Conservation (phyloP, 2,797 vertebrate genomes). For the Poecilia gillii region DNA sequence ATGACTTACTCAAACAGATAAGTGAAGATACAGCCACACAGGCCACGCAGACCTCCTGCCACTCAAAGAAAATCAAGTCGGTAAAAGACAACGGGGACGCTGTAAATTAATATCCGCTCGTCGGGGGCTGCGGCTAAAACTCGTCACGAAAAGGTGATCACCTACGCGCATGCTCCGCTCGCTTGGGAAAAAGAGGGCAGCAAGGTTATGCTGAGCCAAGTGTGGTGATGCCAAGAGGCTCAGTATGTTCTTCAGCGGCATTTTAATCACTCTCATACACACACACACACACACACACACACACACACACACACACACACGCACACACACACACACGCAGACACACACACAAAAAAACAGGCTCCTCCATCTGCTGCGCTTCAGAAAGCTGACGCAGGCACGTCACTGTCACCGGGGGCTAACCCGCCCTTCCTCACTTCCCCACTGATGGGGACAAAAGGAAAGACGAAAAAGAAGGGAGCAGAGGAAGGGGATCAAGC, state of each 20-base stretch:
- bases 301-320: neutral
- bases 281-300: too few species aligned
- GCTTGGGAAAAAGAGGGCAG: constrained; percentile 68
- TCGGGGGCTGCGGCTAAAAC: constrained; percentile 15
- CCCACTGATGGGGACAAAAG: constrained; percentile 57
- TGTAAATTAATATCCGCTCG: constrained; percentile 52
- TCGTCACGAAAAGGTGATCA: constrained; percentile 15
- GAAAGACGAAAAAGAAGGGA: constrained; percentile 44
- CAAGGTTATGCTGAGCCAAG: constrained; percentile 66
- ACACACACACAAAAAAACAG: constrained; percentile 16
- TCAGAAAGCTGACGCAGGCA: constrained; percentile 65
- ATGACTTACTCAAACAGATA: constrained; percentile 65
- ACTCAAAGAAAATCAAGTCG: constrained; percentile 49
- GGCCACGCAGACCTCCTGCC: constrained; percentile 29
- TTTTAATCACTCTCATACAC: constrained; percentile 58
- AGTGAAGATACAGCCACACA: constrained; percentile 60
- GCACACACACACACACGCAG: neutral
- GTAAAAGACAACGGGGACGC: constrained; percentile 45
- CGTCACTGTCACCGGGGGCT: constrained; percentile 74
- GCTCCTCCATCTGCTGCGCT: constrained; percentile 65
- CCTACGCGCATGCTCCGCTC: constrained; percentile 41
- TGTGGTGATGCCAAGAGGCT: constrained; percentile 68
- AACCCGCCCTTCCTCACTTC: constrained; percentile 52
- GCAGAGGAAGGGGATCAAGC: constrained; percentile 21
- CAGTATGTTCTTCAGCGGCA: constrained; percentile 71